Percentiles rank a stretch among this genome's conserved stretches.
These are phyloP conservation scores for Tragelaphus imberbis DNA, from an alignment of 2,113 vertebrate genomes.

Conservation along the genomic window DNA sequence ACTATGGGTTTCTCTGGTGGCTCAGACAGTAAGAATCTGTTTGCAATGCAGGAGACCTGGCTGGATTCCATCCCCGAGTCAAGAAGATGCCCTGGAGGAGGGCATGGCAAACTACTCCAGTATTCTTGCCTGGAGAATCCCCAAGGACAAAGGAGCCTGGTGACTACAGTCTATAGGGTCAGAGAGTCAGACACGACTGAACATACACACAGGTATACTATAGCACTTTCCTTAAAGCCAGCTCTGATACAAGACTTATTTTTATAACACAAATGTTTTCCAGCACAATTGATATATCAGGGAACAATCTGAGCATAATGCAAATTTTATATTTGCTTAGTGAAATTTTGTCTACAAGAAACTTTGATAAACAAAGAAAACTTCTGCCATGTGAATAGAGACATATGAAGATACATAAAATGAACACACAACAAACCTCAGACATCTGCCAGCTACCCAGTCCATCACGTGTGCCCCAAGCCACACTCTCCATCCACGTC, in stretches of 20 bases:
- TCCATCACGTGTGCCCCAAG: accelerated
- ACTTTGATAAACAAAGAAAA: background rate
- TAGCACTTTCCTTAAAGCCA: background rate
- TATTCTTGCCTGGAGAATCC: background rate
- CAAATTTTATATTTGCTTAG: background rate
- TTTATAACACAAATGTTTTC: background rate
- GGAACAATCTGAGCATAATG: background rate
- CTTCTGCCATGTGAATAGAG: accelerated
- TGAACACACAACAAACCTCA: accelerated
- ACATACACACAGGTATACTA: background rate
- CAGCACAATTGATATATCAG: background rate
- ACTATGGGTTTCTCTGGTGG: background rate
- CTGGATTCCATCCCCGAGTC: background rate
- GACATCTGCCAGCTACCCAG: accelerated
- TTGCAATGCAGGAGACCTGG: background rate
- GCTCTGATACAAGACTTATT: background rate
- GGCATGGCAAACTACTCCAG: background rate
- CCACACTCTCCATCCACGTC: accelerated
- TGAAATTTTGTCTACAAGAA: background rate
- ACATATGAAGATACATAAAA: accelerated
- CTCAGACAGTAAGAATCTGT: background rate
- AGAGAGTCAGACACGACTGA: background rate
- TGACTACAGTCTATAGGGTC: background rate
- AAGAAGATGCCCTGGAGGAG: background rate
- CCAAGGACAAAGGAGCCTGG: background rate